These are phyloP conservation scores for Epizoanthus rinbou DNA, from an alignment of 92 coral and sea anemone species.

Conservation along the genomic window DNA sequence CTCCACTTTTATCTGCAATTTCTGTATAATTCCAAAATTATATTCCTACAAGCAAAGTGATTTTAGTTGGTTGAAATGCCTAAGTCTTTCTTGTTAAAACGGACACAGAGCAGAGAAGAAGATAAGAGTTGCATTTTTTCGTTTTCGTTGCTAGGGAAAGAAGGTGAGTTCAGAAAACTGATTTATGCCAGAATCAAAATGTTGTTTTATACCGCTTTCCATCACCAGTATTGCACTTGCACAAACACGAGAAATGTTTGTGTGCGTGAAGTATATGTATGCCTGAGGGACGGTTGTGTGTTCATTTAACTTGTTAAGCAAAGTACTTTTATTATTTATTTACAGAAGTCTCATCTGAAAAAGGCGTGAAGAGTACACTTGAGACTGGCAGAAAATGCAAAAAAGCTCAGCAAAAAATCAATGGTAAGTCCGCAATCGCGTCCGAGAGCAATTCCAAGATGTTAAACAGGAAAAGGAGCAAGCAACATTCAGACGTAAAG, in stretches of 20 bases:
- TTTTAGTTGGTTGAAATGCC: conserved; percentile 28
- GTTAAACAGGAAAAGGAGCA: conserved; percentile 57
- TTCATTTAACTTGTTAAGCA: conserved; percentile 79
- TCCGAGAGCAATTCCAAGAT: conserved; percentile 1
- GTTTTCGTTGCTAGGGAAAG: background rate
- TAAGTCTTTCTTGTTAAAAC: conserved; percentile 45
- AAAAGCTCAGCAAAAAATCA: background rate
- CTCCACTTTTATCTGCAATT: too few relatives aligned
- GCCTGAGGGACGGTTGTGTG: conserved; percentile 70
- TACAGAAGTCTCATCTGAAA: conserved; percentile 57
- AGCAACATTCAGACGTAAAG: conserved; percentile 64
- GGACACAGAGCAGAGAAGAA: conserved; percentile 9
- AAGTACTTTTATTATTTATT: conserved; percentile 68
- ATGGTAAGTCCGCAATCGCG: conserved; percentile 28
- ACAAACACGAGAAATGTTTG: conserved; percentile 57
- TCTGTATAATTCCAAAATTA: too few relatives aligned
- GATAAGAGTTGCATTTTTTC: conserved; percentile 17
- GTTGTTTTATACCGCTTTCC: background rate
- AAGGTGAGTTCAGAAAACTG: conserved; percentile 40
- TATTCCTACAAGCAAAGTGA: background rate
- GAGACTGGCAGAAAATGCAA: conserved; percentile 1
- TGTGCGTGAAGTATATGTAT: background rate
- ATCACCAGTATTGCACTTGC: conserved; percentile 26
- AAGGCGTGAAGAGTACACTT: conserved; percentile 48
- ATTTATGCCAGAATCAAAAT: conserved; percentile 40